A percentile compares a stretch with the other conserved stretches of the same genome.
phyloP scores from a whole-genome alignment of 2,113 vertebrate species.

The Microcebus murinus region DNA sequence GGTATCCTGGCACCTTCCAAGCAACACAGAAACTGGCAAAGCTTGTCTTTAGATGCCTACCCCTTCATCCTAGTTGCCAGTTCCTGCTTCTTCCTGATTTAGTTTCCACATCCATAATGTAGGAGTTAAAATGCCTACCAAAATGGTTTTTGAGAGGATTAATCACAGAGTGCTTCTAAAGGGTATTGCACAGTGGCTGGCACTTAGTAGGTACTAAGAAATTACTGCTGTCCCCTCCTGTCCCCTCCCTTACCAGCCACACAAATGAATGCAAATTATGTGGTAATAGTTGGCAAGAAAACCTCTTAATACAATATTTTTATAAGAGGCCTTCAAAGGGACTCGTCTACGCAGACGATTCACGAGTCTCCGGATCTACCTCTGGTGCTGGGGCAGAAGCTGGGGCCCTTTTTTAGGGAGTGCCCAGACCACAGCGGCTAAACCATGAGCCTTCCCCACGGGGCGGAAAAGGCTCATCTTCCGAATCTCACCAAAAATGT shows the following conservation, averaged over 20 bases:
- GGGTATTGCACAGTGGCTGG: neutral
- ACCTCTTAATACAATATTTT: neutral
- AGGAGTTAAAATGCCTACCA: neutral
- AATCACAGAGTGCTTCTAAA: neutral
- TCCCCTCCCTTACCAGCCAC: neutral
- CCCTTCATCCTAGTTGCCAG: neutral
- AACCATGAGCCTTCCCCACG: neutral
- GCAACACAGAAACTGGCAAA: neutral
- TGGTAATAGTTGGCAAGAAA: neutral
- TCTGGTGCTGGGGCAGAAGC: neutral
- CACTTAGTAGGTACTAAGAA: neutral
- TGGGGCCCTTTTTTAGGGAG: neutral
- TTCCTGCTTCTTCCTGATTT: neutral
- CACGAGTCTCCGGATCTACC: neutral
- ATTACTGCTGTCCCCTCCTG: neutral
- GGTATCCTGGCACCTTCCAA: neutral
- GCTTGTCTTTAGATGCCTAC: neutral
- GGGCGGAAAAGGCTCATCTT: too few species aligned
- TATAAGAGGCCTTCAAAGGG: conserved; percentile 20
- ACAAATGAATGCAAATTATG: neutral
- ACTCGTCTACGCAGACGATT: neutral
- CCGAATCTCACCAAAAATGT: neutral
- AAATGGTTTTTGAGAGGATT: neutral
- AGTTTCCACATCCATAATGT: neutral
- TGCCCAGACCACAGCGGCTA: neutral